Base-by-base conservation (phyloP, 2,113 vertebrate genomes). In the Excalfactoria chinensis region DNA sequence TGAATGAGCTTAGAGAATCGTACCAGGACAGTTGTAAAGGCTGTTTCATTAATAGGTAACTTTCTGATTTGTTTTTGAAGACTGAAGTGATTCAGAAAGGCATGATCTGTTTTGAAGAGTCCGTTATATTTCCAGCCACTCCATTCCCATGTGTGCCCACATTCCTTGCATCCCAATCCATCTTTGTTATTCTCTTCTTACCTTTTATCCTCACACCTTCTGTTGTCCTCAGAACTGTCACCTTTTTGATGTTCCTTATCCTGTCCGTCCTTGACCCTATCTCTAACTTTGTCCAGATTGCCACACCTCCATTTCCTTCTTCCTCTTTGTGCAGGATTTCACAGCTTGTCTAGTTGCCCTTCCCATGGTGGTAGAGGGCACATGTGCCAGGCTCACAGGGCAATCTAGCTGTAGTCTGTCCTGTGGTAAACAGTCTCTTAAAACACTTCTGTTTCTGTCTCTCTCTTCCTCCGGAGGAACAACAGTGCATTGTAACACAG, bases 61-160 rank as follows among this genome's bases (percentile, higher is more conserved):
- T 2, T 70, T 37, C 18, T 23, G 25, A 20, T 19, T 68, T 2
- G 40, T 75, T 72, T 76, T 58, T 48, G 48, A 72, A 63, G n/a
- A 73, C 17, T 32, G 22, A 15, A 22, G 62, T 40, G 43, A n/a
- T 83, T 83, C 37, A 32, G 60, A 84, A 68, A 59, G 62, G 19
- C 49, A 66, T 19, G 40, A 35, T 35, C 35, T 62, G 8, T 60
- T 85, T 58, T 48, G 60, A 62, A 41, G 58, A 15, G 15, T 32
- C 41, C 28, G 30, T 14, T 60, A 11, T 59, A 34, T 83, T 87
- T 7, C 11, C 16, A 37, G 49, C n/a, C 37, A 13, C 19, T 91
- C 9, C 12, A 32, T 85, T 67, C 26, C 21, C 0, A 1, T 18
- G 1, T 60, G 22, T 74, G 15, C 23, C 4, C 1, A 11, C 64